These are phyloP conservation scores for Mya arenaria DNA, from an alignment of 1,140 invertebrate genomes.

Conservation along the genomic window DNA sequence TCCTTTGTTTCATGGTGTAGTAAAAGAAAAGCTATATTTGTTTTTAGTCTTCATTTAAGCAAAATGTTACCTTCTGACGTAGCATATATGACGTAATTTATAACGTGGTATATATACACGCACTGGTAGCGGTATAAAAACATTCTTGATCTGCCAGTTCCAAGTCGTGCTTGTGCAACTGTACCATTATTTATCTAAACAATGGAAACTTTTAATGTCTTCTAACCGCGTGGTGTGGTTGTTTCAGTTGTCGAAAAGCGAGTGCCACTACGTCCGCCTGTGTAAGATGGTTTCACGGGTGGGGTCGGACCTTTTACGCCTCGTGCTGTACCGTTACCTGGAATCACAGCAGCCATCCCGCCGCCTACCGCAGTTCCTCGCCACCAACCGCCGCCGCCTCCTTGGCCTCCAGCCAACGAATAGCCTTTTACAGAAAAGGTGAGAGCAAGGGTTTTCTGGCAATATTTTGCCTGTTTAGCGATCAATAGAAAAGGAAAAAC, in stretches of 20 bases:
- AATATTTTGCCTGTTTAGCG: neutral
- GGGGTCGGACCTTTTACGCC: conserved; percentile 35
- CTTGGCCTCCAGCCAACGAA: neutral
- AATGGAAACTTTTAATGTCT: too few species aligned
- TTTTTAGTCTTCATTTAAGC: too few species aligned
- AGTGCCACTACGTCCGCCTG: conserved; percentile 38
- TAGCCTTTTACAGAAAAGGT: conserved; percentile 32
- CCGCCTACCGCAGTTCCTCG: conserved; percentile 36
- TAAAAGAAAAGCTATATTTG: too few species aligned
- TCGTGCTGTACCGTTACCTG: conserved; percentile 41
- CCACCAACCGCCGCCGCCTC: conserved; percentile 31
- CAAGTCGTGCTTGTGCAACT: too few species aligned
- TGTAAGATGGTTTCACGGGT: conserved; percentile 34
- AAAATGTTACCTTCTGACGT: too few species aligned
- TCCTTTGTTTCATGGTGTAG: too few species aligned
- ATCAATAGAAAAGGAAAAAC: neutral
- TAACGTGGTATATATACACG: too few species aligned
- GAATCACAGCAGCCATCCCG: conserved; percentile 39
- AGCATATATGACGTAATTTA: too few species aligned
- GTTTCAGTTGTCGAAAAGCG: conserved; percentile 32
- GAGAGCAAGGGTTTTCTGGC: neutral
- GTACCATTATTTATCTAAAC: too few species aligned
- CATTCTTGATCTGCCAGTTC: too few species aligned
- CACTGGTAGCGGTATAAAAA: too few species aligned
- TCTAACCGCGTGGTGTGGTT: too few species aligned